These are phyloP conservation scores for Ips nitidus DNA, from an alignment of 1,140 invertebrate species.

Conservation along the genomic window DNA sequence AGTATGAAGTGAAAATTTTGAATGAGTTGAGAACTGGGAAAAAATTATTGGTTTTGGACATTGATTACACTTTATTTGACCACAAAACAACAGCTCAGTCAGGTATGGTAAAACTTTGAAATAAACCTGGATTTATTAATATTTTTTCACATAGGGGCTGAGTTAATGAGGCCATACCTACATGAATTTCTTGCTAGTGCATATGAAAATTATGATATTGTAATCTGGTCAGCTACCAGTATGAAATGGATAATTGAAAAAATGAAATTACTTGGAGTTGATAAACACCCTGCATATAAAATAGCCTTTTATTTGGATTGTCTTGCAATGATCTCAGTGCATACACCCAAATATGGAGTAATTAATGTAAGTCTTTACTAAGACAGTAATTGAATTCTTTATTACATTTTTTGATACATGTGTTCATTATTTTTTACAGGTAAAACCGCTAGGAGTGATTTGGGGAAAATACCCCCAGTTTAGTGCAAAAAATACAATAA, in stretches of 20 bases:
- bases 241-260: constrained; percentile 99
- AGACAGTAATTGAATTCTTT: neutral
- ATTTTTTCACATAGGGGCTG: constrained; percentile 59
- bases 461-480: constrained; percentile 95
- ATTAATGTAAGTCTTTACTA: constrained; percentile 67
- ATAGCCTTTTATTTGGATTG: constrained; percentile 91
- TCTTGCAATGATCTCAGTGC: constrained; percentile 92
- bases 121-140: neutral
- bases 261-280: constrained; percentile 89
- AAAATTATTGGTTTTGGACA: constrained; percentile 92
- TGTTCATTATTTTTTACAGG: constrained; percentile 52
- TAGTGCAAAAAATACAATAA: constrained; percentile 90
- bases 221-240: constrained; percentile 93
- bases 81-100: constrained; percentile 69
- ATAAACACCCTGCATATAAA: constrained; percentile 83
- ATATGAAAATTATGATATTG: constrained; percentile 86
- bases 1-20: constrained; percentile 82
- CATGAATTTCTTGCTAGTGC: constrained; percentile 94
- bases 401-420: neutral
- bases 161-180: constrained; percentile 93
- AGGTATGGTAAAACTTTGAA: constrained; percentile 13
- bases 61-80: constrained; percentile 97
- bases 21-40: constrained; percentile 81
- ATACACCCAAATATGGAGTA: constrained; percentile 84
- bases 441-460: constrained; percentile 94